Percentiles rank a stretch among this genome's conserved stretches.
phyloP scores from a whole-genome alignment of 2,113 vertebrate species.

The Sialia sialis region DNA sequence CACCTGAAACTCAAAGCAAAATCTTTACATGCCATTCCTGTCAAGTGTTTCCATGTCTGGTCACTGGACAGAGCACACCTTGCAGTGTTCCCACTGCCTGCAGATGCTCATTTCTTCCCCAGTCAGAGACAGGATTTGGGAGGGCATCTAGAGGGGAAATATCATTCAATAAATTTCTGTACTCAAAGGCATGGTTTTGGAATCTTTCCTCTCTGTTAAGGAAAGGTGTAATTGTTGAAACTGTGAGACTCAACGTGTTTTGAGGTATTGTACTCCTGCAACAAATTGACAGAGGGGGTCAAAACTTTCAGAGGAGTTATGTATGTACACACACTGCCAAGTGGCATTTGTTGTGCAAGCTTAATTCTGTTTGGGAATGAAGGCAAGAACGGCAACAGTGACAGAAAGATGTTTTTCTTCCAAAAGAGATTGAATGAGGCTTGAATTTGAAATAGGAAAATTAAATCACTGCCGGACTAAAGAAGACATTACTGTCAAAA shows the following conservation, averaged over 20 bases:
- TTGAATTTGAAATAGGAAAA: neutral
- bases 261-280: neutral
- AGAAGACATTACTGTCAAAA: constrained; percentile 3
- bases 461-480: neutral
- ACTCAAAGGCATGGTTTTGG: neutral
- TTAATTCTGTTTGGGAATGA: neutral
- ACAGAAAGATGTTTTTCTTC: neutral
- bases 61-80: no score
- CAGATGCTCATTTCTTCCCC: neutral
- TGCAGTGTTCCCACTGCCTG: neutral
- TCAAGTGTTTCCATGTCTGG: neutral
- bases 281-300: fast-evolving
- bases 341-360: neutral
- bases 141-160: neutral
- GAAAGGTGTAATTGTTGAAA: neutral
- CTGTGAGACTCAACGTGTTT: neutral
- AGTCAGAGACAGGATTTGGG: neutral
- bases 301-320: neutral
- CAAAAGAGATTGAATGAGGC: neutral
- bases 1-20: neutral
- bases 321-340: neutral
- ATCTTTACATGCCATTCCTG: neutral
- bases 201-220: neutral
- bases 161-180: neutral
- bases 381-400: neutral